phyloP scores from a whole-genome alignment of 2,113 vertebrate species.

The Balaeniceps rex region DNA sequence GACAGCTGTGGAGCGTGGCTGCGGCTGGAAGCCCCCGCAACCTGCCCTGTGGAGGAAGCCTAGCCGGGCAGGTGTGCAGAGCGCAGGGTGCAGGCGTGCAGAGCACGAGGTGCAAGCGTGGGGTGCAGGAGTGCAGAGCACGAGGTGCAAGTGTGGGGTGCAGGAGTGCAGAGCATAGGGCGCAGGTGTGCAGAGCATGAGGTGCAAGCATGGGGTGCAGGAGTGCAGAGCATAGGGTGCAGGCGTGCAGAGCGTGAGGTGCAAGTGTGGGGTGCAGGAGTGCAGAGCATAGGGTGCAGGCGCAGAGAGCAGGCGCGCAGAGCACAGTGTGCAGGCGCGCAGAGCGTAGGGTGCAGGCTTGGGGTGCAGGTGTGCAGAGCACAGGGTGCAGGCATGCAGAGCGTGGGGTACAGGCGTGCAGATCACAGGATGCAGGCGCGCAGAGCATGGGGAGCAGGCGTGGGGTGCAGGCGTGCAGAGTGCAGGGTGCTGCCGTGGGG shows the following conservation, averaged over 20 bases:
- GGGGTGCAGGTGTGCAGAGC: neutral
- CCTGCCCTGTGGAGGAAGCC: neutral
- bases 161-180: neutral
- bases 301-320: neutral
- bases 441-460: neutral
- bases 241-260: too few species aligned
- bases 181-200: neutral
- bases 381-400: neutral
- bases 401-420: neutral
- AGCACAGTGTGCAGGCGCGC: neutral
- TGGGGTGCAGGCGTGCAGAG: neutral
- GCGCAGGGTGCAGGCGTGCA: neutral
- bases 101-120: neutral
- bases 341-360: neutral
- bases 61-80: neutral
- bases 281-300: neutral
- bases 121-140: neutral
- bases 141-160: neutral
- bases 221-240: neutral
- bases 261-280: neutral
- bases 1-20: neutral
- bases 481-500: neutral
- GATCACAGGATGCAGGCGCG: neutral
- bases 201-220: neutral
- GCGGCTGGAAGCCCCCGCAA: neutral